Conservation (phyloP, 2,113 vertebrate species). For the Phoenicopterus ruber region DNA sequence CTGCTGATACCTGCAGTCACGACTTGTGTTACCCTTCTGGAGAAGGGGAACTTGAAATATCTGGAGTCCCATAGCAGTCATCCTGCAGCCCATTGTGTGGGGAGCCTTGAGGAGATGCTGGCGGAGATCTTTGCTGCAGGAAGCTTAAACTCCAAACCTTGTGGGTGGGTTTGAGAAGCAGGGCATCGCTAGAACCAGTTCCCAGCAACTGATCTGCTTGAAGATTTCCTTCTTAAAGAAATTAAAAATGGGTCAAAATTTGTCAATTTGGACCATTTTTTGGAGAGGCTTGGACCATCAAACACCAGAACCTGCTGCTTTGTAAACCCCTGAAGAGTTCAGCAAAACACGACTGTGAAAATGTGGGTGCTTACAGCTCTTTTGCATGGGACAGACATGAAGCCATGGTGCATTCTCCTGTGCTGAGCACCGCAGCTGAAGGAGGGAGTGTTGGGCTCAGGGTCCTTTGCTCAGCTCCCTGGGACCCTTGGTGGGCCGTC, state of each 20-base stretch:
- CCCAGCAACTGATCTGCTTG: not conserved
- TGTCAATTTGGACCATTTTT: not conserved
- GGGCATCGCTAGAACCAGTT: not conserved
- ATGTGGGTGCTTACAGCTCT: not conserved
- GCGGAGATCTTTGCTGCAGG: not conserved
- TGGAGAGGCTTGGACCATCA: not conserved
- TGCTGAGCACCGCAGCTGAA: not conserved
- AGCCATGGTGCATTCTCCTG: not conserved
- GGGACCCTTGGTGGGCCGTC: not conserved
- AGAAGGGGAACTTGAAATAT: not conserved
- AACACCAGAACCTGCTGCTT: not conserved
- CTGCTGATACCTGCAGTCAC: not conserved
- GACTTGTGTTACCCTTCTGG: not conserved
- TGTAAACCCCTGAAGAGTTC: not conserved
- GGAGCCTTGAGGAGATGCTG: not conserved
- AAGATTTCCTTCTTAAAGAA: not conserved
- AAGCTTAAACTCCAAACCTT: not conserved
- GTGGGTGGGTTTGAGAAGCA: not conserved
- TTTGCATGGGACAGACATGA: not conserved
- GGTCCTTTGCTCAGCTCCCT: not conserved
- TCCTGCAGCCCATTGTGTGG: rapidly evolving
- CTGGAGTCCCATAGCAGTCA: not conserved
- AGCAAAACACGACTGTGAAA: not conserved
- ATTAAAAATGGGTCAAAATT: not conserved
- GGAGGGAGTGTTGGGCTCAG: not conserved